Percentiles rank a stretch among this genome's conserved stretches.
These are phyloP conservation scores for Conomelus anceps DNA, from an alignment of 2,888 invertebrate species.

Conservation along the genomic window DNA sequence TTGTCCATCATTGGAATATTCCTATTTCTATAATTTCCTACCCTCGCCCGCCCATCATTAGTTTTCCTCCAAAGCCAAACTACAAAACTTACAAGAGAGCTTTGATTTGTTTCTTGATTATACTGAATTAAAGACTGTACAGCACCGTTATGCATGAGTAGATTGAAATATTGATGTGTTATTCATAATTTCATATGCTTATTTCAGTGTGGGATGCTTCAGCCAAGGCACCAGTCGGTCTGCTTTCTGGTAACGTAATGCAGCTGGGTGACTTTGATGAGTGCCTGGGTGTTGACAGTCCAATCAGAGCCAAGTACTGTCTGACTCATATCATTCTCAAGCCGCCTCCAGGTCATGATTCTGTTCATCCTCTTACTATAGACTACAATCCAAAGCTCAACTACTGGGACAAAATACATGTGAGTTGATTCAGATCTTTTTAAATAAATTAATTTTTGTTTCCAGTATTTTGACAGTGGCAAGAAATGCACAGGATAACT, in stretches of 20 bases:
- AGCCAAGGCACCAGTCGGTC: constrained; percentile 60
- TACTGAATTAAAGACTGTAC: too few species aligned
- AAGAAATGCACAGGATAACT: too few species aligned
- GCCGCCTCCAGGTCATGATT: constrained; percentile 27
- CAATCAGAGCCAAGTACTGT: constrained; percentile 46
- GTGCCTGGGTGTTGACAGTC: constrained; percentile 45
- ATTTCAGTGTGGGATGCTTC: constrained; percentile 69
- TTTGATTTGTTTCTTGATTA: too few species aligned
- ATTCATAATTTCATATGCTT: too few species aligned
- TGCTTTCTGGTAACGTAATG: constrained; percentile 59
- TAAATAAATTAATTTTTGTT: background rate
- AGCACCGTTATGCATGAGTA: too few species aligned
- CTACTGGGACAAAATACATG: constrained; percentile 46
- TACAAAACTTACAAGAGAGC: too few species aligned
- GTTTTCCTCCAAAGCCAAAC: too few species aligned
- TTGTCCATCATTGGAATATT: too few species aligned
- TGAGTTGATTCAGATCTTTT: constrained; percentile 37
- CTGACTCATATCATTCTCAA: constrained; percentile 43
- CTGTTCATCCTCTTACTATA: constrained; percentile 29
- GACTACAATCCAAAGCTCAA: constrained; percentile 44
- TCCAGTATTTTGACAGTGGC: too few species aligned
- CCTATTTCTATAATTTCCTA: too few species aligned
- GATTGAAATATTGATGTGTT: too few species aligned
- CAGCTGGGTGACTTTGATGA: constrained; percentile 70
- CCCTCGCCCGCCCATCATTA: too few species aligned